phyloP scores from a whole-genome alignment of 2,797 vertebrate genomes.

The Sitta carolinensis region DNA sequence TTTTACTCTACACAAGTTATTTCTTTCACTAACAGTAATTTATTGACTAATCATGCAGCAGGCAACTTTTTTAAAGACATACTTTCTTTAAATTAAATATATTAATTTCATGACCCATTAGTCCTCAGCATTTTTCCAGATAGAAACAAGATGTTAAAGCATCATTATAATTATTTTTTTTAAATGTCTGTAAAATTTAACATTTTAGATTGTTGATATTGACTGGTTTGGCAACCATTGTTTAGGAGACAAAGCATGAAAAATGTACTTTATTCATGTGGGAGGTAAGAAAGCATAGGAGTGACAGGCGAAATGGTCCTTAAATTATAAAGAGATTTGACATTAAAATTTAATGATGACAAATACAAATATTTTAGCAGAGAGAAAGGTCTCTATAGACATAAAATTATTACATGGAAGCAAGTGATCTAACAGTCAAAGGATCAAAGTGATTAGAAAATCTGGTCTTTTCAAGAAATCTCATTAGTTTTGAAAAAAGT shows the following conservation, averaged over 20 bases:
- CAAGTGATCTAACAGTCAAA: not conserved
- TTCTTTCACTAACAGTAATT: not conserved
- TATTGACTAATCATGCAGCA: not conserved
- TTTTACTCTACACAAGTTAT: not conserved
- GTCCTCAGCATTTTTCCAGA: not conserved
- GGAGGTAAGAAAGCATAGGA: not conserved
- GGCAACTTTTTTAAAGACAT: not conserved
- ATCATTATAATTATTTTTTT: not conserved
- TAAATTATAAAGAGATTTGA: not conserved
- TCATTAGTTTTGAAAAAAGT: not conserved
- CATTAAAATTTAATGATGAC: not conserved
- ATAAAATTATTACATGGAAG: not conserved
- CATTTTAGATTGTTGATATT: not conserved
- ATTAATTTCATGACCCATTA: not conserved
- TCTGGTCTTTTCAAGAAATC: not conserved
- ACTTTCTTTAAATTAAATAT: not conserved
- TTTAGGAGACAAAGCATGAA: not conserved
- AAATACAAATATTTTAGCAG: conserved; percentile 46
- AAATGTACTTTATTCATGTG: not conserved
- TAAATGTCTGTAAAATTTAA: not conserved
- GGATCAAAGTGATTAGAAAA: not conserved
- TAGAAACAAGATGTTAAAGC: not conserved
- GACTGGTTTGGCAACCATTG: not conserved
- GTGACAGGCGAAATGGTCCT: not conserved
- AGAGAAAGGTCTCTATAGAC: not conserved